phyloP scores from a whole-genome alignment of 2,113 vertebrate genomes.

The Addax nasomaculatus region DNA sequence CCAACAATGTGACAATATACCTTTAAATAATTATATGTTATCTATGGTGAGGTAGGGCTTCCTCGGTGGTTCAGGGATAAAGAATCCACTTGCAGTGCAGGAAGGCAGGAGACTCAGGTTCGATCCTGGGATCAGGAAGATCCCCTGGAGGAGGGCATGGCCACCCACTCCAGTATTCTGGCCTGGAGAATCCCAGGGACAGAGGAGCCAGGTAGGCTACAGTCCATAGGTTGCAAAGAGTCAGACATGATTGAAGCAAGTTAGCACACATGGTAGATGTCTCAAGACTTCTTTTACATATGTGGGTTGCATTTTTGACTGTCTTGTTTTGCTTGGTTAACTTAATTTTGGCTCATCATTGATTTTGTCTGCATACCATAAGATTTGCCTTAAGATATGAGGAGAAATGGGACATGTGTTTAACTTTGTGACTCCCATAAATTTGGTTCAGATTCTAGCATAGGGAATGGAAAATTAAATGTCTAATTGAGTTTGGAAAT shows the following conservation, averaged over 20 bases:
- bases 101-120: neutral
- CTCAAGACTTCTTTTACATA: neutral
- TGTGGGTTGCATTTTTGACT: neutral
- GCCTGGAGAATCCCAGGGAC: neutral
- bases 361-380: neutral
- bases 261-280: neutral
- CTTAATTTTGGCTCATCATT: neutral
- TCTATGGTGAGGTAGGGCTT: neutral
- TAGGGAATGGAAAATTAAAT: neutral
- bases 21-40: neutral
- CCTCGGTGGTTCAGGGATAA: neutral
- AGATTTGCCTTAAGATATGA: neutral
- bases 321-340: neutral
- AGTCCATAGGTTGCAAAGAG: neutral
- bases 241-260: neutral
- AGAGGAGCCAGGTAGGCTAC: neutral
- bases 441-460: neutral
- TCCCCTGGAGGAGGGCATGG: neutral
- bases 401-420: neutral
- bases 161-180: neutral
- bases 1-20: neutral
- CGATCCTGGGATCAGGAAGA: neutral
- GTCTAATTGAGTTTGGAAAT: neutral
- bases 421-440: neutral
- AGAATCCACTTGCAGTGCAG: neutral